Base-by-base conservation (phyloP, 2,888 invertebrate genomes). In the Dasypolia templi region DNA sequence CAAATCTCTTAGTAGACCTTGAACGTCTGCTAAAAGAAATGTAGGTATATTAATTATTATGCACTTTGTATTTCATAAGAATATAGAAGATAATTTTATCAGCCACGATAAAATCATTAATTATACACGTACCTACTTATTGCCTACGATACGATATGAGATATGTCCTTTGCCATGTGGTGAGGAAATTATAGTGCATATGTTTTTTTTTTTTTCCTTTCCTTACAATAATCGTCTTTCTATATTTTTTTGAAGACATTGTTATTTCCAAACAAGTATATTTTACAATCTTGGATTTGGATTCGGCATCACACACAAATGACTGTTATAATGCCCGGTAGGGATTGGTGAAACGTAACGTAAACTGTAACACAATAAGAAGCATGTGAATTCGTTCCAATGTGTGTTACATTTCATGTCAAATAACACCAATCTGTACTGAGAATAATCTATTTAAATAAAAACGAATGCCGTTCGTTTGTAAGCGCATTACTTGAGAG, bases 11-110 rank as follows among this genome's bases (percentile, higher is more conserved):
- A 9, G 22, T 22, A 2, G 39, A 32, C 61, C 26, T 80, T 62
- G 81, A 62, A 22, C 12, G n/a, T 68, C 55, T 46, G 14, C 14
- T 66, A 14, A 14, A 73, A 46, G 19, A 53, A 44, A 73, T 44
- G 9, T 26, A 26, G 12, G 11, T 11, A 7, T 17, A 69, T 35
- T 35, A 26, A 14, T 26, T 29, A 35, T 19, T 76, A 53, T 65
- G 65, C 22, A 42, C 4, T 44, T 65, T 17, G 44, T 71, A 44
- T 6, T 19, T 35, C 11, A 55, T 55, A 29, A 19, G 53, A 44
- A 11, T 46, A n/a, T 59, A 29, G 1, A 53, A 73, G 53, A 29
- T 46, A 73, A 61, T 53, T 59, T 35, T n/a, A 55, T 46, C n/a
- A 46, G 29, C 2, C 56, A 42, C 46, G 44, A 74, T 39, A 32